Evolutionary conservation across 2,113 vertebrate genomes (phyloP), one percentile per base, ranked within the genome.

Genomic region (Furnarius figulus): DNA sequence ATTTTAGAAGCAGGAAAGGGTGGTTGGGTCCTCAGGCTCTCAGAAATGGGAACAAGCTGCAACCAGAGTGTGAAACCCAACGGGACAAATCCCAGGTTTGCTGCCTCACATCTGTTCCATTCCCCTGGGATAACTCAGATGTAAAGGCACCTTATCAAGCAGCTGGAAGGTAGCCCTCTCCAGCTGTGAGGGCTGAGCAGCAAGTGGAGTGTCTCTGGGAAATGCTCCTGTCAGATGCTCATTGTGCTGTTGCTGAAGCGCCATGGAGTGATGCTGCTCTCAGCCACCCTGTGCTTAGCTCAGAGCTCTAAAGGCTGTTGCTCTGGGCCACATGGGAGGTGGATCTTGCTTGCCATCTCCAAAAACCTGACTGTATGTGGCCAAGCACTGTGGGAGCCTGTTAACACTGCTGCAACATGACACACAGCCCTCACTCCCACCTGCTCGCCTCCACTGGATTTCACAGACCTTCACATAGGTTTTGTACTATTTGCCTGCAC

Each of bases 241-340:
- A 2, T 30, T 28, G 5, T 0, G 0, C 22, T 77, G 16, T 71
- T 0, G 0, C 30, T 72, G 74, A 63, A 75, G 70, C 47, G 81
- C 28, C 22, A 0, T 4, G 16, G 80, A 77, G 40, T 25, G 46
- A 39, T 67, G 73, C 73, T 82, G 30, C n/a, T 61, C 27, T 47
- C 28, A 44, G 50, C 12, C 4, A 4, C 8, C 0, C 24, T 49
- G 25, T 66, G 53, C 49, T 76, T 61, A 79, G 63, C 44, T 74
- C 78, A 12, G 12, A 75, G n/a, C 15, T 61, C 53, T 44, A 56
- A 56, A 49, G 46, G 14, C 50, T 91, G 5, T 40, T 89, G 20
- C 42, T 62, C 61, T 1, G 3, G 42, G 27, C 23, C 31, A 6
- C 19, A 15, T 40, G 39, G 56, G 62, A 50, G 14, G 5, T 27